phyloP scores from a whole-genome alignment of 2,888 invertebrate genomes.

The Eupithecia insigniata region DNA sequence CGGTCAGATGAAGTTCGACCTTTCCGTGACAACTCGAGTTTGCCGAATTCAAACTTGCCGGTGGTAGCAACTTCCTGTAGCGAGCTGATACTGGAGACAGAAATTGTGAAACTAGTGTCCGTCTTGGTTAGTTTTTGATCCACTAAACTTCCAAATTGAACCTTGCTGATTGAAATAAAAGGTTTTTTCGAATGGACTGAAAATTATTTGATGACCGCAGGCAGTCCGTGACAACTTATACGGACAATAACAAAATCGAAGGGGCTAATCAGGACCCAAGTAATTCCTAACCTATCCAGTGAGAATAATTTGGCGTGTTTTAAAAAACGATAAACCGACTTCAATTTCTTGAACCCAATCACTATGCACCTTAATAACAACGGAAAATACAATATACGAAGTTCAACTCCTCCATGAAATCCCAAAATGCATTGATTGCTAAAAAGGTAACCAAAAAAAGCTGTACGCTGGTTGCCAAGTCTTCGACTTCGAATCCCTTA shows the following conservation, averaged over 20 bases:
- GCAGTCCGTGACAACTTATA: neutral
- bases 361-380: no score
- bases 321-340: no score
- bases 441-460: no score
- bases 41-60: conserved; percentile 38
- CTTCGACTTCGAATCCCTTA: no score
- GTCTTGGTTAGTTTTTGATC: neutral
- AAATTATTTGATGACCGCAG: neutral
- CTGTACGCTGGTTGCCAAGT: no score
- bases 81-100: conserved; percentile 29
- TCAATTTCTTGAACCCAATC: no score
- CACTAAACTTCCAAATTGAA: neutral
- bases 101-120: conserved; percentile 6
- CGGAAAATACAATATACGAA: no score
- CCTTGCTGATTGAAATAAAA: neutral
- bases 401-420: no score
- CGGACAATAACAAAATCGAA: neutral
- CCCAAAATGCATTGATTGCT: no score
- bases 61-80: conserved; percentile 44
- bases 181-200: neutral
- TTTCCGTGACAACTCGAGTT: conserved; percentile 60
- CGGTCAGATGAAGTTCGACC: neutral
- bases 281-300: neutral
- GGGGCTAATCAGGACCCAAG: neutral
- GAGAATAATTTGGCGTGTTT: no score